Evolutionary conservation across 2,797 vertebrate species (phyloP), one percentile per base, ranked within the genome.

Genomic region (Oophaga sylvatica): DNA sequence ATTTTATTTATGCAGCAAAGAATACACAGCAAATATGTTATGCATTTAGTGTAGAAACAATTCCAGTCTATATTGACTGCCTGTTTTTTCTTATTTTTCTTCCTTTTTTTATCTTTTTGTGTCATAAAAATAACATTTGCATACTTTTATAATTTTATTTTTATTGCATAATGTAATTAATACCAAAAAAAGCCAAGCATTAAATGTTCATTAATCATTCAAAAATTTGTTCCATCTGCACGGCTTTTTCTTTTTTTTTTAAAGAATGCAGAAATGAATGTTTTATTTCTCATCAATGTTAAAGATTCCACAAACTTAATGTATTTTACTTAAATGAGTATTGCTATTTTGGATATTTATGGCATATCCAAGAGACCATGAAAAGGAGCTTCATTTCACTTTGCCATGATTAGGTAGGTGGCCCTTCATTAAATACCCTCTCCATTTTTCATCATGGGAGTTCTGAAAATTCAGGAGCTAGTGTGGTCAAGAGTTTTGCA

Each of bases 1-100:
- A 86, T 89, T 83, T 82, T 86, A 70, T 86, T 89, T 81, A 81
- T 85, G 83, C 83, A 67, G 62, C 22, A 82, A 82, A 89, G 20
- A 89, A 85, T 82, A 82, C 29, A 78, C 84, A 79, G 73, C n/a
- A 89, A 60, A 86, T 83, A 86, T 86, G 76, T 73, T 82, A 53
- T 89, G 87, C 60, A 76, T 71, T 81, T 65, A 76, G 31, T 68
- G 26, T 16, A 81, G 29, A 67, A 85, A 70, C 29, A 29, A 26
- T 73, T 81, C 53, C 56, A 65, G 67, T 65, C 26, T 84, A 57
- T 76, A 65, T 67, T 81, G 63, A 88, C 29, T 31, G 26, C 12
- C 71, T 76, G 1, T 48, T 67, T 67, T 26, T 26, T 0, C 26
- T 48, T 20, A 4, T n/a, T n/a, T 75, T 48, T 1, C 10, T 73